Conservation (phyloP, 2,113 vertebrate genomes). For the Dinomys branickii region DNA sequence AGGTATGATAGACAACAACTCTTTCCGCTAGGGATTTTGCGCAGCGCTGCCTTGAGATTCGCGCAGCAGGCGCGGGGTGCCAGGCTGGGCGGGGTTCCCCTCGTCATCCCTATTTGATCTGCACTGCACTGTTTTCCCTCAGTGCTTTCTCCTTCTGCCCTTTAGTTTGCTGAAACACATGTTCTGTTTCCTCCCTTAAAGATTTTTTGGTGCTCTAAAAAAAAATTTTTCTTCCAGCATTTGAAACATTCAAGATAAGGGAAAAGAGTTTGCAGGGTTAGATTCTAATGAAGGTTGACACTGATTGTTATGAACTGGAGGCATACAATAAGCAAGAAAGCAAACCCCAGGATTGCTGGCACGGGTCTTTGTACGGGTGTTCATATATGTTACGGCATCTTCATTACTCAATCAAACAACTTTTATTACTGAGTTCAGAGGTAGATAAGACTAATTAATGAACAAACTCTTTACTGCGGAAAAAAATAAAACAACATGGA, state of each 20-base stretch:
- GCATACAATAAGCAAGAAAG: not conserved
- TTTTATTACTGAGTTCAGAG: not conserved
- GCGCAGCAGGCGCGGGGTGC: not conserved
- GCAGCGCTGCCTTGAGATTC: not conserved
- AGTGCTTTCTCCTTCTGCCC: not conserved
- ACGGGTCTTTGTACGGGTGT: not conserved
- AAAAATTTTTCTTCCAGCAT: slow-evolving; percentile 38
- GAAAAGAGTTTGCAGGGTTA: not conserved
- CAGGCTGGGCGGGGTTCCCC: not conserved
- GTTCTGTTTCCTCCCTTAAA: not conserved
- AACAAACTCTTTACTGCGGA: not conserved
- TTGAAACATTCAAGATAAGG: slow-evolving; percentile 20
- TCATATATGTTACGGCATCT: not conserved
- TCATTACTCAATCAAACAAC: not conserved
- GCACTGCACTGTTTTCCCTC: not conserved
- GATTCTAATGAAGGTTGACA: not conserved
- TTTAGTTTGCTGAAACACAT: not conserved
- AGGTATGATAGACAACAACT: too few species aligned
- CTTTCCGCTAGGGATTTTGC: not conserved
- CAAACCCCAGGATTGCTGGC: not conserved
- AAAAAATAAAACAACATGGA: not conserved
- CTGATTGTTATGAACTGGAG: not conserved
- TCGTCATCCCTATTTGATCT: not conserved
- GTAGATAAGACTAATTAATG: not conserved
- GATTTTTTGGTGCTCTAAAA: not conserved